Percentiles rank a stretch among this genome's conserved stretches.
Evolutionary conservation across 2,888 invertebrate species (phyloP).

Genomic region (Stenoptilia bipunctidactyla): DNA sequence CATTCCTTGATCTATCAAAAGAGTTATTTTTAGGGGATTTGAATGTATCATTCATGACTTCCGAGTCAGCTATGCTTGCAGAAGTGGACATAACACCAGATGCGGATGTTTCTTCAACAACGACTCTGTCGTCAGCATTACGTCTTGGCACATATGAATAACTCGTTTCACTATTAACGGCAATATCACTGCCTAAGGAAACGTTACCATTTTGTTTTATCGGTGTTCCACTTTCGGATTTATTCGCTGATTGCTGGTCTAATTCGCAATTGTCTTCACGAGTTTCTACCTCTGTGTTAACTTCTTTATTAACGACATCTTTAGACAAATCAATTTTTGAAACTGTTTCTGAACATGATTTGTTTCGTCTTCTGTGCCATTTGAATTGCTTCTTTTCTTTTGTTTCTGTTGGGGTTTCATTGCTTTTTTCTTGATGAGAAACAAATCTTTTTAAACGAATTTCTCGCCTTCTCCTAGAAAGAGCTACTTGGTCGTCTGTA

Average conservation of each 20-base stretch:
- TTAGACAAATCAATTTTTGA: neutral
- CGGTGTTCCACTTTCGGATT: no score
- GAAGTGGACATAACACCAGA: constrained; percentile 30
- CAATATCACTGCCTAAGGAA: neutral
- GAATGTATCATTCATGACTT: no score
- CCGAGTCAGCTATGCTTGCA: constrained; percentile 23
- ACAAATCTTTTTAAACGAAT: constrained; percentile 22
- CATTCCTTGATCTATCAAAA: constrained; percentile 15
- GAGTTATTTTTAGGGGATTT: no score
- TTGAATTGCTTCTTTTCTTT: constrained; percentile 22
- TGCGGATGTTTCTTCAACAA: constrained; percentile 23
- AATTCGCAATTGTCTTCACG: no score
- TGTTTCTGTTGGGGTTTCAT: constrained; percentile 9
- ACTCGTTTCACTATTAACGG: neutral
- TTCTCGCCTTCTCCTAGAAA: constrained; percentile 6
- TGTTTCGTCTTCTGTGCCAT: constrained; percentile 27
- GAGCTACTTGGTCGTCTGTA: no score
- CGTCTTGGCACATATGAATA: neutral
- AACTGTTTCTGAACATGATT: neutral
- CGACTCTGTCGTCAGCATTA: neutral
- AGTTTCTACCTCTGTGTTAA: neutral
- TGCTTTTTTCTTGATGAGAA: constrained; percentile 8
- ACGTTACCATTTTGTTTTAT: neutral
- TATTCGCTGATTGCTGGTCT: no score
- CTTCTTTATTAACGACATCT: neutral